phyloP scores from a whole-genome alignment of 2,797 vertebrate species.

The Fistularia commersonii region DNA sequence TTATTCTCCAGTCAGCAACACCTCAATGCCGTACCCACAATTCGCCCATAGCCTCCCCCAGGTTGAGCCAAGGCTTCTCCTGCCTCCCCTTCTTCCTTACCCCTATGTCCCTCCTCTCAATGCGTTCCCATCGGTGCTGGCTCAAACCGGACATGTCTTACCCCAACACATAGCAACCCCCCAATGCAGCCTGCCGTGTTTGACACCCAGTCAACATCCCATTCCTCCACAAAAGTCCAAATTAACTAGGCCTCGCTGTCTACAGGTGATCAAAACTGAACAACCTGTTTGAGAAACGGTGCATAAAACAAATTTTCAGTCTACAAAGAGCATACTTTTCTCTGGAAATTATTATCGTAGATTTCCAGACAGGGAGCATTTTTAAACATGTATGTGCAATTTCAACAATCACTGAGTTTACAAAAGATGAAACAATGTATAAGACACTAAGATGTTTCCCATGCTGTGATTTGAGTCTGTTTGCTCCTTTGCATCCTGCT shows the following conservation, averaged over 20 bases:
- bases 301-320: too few relatives aligned
- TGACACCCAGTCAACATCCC: constrained; percentile 1
- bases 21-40: constrained; percentile 12
- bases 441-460: too few relatives aligned
- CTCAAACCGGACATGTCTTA: constrained; percentile 14
- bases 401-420: too few relatives aligned
- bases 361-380: too few relatives aligned
- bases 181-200: constrained; percentile 4
- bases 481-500: too few relatives aligned
- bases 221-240: constrained; percentile 28
- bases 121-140: constrained; percentile 16
- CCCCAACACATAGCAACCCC: constrained; percentile 7
- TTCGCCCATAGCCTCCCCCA: constrained; percentile 11
- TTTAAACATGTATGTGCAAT: too few relatives aligned
- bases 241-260: constrained; percentile 43
- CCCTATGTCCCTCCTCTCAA: constrained; percentile 18
- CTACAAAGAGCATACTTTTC: too few relatives aligned
- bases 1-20: constrained; percentile 24
- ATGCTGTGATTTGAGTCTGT: too few relatives aligned
- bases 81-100: constrained; percentile 22
- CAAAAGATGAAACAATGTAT: too few relatives aligned
- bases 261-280: constrained; percentile 63
- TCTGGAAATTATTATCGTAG: too few relatives aligned
- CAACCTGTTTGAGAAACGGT: constrained; percentile 19
- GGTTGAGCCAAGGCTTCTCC: background rate